These are phyloP conservation scores for Hepsetus odoe DNA, from an alignment of 2,113 vertebrate genomes.

Conservation along the genomic window DNA sequence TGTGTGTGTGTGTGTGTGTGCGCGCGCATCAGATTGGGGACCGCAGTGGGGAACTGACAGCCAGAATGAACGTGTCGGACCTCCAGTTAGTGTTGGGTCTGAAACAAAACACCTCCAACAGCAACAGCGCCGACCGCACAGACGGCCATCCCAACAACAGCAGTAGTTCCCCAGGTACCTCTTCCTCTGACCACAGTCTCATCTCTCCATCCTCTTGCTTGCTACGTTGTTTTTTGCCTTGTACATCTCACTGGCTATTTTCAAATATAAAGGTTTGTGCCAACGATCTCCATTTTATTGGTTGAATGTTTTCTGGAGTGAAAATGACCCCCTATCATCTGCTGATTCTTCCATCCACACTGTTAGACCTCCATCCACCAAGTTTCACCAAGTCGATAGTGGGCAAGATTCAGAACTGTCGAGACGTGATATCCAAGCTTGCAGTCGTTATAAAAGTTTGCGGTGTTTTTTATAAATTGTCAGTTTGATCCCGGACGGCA, in stretches of 20 bases:
- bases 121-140: constrained; percentile 80
- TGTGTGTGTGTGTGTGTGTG: constrained; percentile 23
- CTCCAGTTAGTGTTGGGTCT: constrained; percentile 90
- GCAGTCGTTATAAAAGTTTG: no score
- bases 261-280: no score
- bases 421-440: no score
- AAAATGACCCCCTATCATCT: no score
- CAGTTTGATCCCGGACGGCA: no score
- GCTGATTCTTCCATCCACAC: no score
- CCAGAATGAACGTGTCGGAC: constrained; percentile 91
- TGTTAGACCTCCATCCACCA: no score
- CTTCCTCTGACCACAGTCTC: neutral
- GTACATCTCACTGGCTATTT: neutral
- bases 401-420: no score
- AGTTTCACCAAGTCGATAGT: no score
- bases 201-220: constrained; percentile 50
- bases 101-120: constrained; percentile 72
- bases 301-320: no score
- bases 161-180: constrained; percentile 66
- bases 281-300: no score
- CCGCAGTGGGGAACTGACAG: constrained; percentile 87
- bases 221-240: neutral
- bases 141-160: constrained; percentile 75
- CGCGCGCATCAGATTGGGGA: constrained; percentile 78
- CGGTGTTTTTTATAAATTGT: no score